Conservation (phyloP, 53 echinoderm and acorn worm genomes). For the Arbacia lixula region DNA sequence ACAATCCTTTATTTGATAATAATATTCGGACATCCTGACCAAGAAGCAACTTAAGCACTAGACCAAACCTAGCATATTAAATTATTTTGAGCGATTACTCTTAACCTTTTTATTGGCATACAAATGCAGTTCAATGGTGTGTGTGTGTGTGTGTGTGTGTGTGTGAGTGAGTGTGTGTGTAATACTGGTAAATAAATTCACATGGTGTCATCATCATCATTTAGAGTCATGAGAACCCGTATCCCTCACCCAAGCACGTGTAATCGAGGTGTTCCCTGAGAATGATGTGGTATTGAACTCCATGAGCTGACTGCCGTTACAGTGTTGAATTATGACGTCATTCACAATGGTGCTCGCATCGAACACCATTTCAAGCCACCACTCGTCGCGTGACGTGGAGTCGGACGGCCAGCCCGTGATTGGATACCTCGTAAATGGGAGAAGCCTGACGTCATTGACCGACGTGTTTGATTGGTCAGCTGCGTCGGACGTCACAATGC, state of each 20-base stretch:
- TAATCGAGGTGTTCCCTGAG: background rate
- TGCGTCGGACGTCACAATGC: background rate
- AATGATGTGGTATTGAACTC: background rate
- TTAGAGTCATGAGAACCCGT: too few relatives aligned
- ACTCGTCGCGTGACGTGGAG: background rate
- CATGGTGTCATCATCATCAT: too few relatives aligned
- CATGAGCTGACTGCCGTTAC: background rate
- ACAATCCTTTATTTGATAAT: too few relatives aligned
- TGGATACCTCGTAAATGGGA: background rate
- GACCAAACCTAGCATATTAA: too few relatives aligned
- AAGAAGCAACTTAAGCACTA: too few relatives aligned
- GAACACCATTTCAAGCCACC: background rate
- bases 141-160: too few relatives aligned
- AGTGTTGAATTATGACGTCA: slow-evolving; percentile 12
- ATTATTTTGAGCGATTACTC: too few relatives aligned
- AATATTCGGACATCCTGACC: too few relatives aligned
- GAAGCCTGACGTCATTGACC: background rate
- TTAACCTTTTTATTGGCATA: too few relatives aligned
- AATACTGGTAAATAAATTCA: too few relatives aligned
- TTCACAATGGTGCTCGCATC: background rate
- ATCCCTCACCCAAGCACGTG: background rate
- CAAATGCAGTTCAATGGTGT: too few relatives aligned
- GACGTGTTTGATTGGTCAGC: background rate
- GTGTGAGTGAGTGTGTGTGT: too few relatives aligned
- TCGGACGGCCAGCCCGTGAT: background rate